These are phyloP conservation scores for Clarias batrachus DNA, from an alignment of 2,113 vertebrate species.

Conservation along the genomic window DNA sequence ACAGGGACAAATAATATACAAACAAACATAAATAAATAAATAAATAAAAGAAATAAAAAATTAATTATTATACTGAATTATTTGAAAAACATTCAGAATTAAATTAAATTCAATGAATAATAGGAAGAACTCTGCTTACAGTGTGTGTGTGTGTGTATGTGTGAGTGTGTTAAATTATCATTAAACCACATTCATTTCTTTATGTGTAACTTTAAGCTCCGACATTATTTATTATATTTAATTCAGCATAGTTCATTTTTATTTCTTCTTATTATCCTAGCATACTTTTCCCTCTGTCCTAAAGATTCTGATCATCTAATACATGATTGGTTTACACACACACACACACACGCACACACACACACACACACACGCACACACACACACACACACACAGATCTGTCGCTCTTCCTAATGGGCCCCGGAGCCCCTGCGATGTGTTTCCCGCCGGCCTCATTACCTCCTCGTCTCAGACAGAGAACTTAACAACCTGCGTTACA, in stretches of 20 bases:
- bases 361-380: no score
- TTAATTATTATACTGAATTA: neutral
- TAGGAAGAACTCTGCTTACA: neutral
- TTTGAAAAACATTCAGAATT: neutral
- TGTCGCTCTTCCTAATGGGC: neutral
- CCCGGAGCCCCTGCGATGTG: neutral
- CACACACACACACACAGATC: neutral
- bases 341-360: no score
- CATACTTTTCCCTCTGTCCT: neutral
- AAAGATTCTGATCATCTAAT: neutral
- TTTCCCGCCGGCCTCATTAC: slow-evolving; percentile 5
- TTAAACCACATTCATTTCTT: neutral
- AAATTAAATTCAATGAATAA: neutral
- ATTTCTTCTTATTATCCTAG: neutral
- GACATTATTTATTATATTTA: neutral
- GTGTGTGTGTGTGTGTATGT: neutral
- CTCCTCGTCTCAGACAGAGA: slow-evolving; percentile 25
- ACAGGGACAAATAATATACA: no score
- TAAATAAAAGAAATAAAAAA: neutral
- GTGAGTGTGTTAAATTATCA: neutral
- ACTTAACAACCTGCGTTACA: slow-evolving; percentile 46
- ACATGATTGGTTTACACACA: no score
- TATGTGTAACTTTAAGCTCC: neutral
- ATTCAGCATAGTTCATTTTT: neutral
- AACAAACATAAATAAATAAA: neutral